phyloP scores from a whole-genome alignment of 2,113 vertebrate species.

The Platysteira castanea region DNA sequence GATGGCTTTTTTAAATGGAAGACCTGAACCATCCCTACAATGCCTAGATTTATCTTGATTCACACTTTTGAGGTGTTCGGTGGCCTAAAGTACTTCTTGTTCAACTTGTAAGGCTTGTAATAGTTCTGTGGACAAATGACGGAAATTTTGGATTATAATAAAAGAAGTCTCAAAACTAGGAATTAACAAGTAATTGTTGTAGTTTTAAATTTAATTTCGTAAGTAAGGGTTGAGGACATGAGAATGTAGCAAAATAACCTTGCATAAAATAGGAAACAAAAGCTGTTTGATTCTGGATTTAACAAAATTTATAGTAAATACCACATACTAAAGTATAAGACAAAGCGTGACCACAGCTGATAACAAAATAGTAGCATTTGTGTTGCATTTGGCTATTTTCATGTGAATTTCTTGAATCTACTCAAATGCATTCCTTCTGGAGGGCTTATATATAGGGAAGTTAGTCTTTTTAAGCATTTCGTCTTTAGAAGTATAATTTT shows the following conservation, averaged over 20 bases:
- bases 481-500: background rate
- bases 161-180: background rate
- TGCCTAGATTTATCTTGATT: background rate
- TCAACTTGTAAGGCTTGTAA: background rate
- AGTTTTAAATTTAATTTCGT: background rate
- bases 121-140: background rate
- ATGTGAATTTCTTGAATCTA: background rate
- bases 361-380: background rate
- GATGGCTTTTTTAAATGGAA: background rate
- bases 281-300: background rate
- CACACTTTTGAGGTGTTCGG: background rate
- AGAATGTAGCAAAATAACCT: background rate
- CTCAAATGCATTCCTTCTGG: background rate
- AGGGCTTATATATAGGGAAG: background rate
- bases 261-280: background rate
- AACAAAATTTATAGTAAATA: background rate
- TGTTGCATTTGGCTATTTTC: background rate
- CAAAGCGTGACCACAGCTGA: background rate
- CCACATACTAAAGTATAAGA: background rate
- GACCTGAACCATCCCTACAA: background rate
- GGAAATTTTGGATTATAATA: background rate
- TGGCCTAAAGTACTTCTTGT: background rate
- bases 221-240: background rate
- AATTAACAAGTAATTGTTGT: background rate
- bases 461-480: background rate